Conservation (phyloP, 2,888 invertebrate genomes). For the Melinopterus prodromus region DNA sequence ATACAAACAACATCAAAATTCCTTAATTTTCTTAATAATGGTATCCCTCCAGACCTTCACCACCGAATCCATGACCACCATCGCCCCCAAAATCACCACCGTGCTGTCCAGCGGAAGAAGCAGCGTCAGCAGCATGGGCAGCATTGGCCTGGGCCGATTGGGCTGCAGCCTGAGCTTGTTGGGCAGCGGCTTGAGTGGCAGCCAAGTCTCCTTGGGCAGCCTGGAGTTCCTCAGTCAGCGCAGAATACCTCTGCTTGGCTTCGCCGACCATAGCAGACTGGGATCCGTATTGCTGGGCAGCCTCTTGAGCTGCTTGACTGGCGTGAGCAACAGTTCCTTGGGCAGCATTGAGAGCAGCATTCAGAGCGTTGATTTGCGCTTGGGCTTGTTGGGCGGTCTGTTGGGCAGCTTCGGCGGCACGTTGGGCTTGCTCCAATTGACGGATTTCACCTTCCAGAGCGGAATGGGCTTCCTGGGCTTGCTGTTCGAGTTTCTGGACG, state of each 20-base stretch:
- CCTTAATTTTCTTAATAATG: slow-evolving; percentile 20
- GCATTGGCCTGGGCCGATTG: slow-evolving; percentile 80
- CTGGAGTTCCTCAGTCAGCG: slow-evolving; percentile 73
- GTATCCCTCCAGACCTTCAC: slow-evolving; percentile 33
- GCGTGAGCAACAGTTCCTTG: slow-evolving; percentile 80
- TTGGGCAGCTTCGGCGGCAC: slow-evolving; percentile 74
- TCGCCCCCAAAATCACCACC: slow-evolving; percentile 18
- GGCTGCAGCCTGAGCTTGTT: slow-evolving; percentile 74
- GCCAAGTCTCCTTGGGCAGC: slow-evolving; percentile 78
- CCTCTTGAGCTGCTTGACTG: slow-evolving; percentile 76
- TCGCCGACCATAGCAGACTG: slow-evolving; percentile 79
- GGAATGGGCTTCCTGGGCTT: slow-evolving; percentile 75
- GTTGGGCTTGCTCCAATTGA: slow-evolving; percentile 78
- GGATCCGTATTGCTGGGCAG: slow-evolving; percentile 78
- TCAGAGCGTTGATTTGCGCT: slow-evolving; percentile 72
- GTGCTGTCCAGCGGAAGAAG: slow-evolving; percentile 32
- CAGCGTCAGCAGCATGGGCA: slow-evolving; percentile 67
- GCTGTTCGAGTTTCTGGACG: slow-evolving; percentile 71
- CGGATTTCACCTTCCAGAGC: slow-evolving; percentile 74
- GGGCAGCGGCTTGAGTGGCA: slow-evolving; percentile 76
- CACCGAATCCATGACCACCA: slow-evolving; percentile 28
- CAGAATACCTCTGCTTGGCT: slow-evolving; percentile 72
- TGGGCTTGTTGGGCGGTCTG: slow-evolving; percentile 70
- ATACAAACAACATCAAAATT: background rate
- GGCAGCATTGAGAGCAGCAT: slow-evolving; percentile 79